Base-by-base conservation (phyloP, 2,113 vertebrate genomes). In the Microcebus lehilahytsara region DNA sequence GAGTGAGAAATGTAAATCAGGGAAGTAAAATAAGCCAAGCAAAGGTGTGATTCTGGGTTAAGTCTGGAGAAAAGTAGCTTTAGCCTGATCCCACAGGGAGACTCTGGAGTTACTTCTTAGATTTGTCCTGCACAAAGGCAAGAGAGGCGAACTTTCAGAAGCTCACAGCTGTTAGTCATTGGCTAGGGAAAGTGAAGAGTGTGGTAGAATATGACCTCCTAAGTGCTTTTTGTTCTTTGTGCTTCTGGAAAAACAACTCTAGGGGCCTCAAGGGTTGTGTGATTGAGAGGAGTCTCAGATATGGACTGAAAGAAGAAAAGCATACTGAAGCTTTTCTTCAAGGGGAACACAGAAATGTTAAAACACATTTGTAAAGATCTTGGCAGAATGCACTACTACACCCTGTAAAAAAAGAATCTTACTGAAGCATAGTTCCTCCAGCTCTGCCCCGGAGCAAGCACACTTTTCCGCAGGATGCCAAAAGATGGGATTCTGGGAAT, bases 311-410 rank as follows among this genome's bases (percentile, higher is more conserved):
- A 34, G 40, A 95, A 53, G 12, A 2, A 37, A 32, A 74, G n/a
- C 32, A 10, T 16, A 9, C 0, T 11, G 19, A 91, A 88, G 14
- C n/a, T 37, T 53, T 53, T 53, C 51, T 53, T 53, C 51, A 42
- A 32, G 9, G 40, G 40, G 6, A 34, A 5, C 12, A 11, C 0
- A 37, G 22, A 78, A 16, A 10, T 8, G 4, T 1, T 5, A 27
- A 75, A 51, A 37, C 9, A 0, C 12, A 4, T 27, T 1, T 37
- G 7, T 79, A 20, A 37, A 53, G 25, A 34, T 64, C 23, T 11
- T 46, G 9, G 58, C 1, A 16, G 10, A 3, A 40, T 71, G 25
- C n/a, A 7, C 6, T 32, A 46, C 3, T 0, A 2, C 1, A 11
- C 19, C 25, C 53, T 49, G 22, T 9, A 22, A 32, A 90, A n/a